phyloP scores from a whole-genome alignment of 2,797 vertebrate genomes.

The Chrysolophus pictus region DNA sequence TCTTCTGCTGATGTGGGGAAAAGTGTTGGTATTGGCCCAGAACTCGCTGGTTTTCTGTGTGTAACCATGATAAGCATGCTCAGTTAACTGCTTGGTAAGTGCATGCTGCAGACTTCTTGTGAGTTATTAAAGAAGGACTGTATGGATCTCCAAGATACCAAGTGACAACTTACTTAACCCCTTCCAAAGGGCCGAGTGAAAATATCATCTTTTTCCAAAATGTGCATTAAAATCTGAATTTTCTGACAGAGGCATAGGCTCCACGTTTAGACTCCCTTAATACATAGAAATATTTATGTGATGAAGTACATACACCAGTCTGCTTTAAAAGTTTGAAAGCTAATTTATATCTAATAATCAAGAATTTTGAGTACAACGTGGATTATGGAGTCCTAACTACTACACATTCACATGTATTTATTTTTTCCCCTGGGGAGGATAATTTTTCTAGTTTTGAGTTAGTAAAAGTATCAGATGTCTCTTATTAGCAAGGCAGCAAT shows the following conservation, averaged over 20 bases:
- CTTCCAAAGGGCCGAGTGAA: background rate
- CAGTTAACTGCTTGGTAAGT: conserved; percentile 61
- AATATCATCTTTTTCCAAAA: background rate
- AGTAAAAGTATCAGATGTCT: background rate
- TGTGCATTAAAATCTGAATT: background rate
- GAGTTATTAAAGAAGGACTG: conserved; percentile 27
- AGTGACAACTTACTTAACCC: background rate
- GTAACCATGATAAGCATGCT: conserved; percentile 50
- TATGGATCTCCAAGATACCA: background rate
- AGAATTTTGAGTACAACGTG: background rate
- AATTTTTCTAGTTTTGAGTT: background rate
- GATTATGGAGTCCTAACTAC: background rate
- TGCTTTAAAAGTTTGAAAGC: background rate
- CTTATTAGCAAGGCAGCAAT: background rate
- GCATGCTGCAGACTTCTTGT: conserved; percentile 35
- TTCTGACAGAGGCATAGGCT: background rate
- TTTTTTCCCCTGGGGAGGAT: background rate
- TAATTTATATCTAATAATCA: background rate
- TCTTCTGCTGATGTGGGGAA: background rate
- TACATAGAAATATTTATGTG: background rate
- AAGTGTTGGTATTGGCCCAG: background rate
- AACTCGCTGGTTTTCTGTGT: background rate
- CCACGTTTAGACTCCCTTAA: background rate
- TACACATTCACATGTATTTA: background rate
- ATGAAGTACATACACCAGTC: background rate